These are phyloP conservation scores for Myiagra hebetior DNA, from an alignment of 2,113 vertebrate species.

Conservation along the genomic window DNA sequence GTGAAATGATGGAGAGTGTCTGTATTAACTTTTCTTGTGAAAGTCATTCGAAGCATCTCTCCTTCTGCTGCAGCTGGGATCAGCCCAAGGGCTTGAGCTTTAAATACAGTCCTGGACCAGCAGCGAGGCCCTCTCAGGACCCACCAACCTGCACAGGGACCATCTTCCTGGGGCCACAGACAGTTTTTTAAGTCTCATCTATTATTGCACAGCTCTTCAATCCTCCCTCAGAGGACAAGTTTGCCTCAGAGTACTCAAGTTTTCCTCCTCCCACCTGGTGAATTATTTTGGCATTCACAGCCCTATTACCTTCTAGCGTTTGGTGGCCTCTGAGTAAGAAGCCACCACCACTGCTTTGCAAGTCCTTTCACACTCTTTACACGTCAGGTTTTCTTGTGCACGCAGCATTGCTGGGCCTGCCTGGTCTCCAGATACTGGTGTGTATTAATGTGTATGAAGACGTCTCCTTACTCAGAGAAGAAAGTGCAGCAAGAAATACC, in stretches of 20 bases:
- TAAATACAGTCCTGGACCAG: background rate
- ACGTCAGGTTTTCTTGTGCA: background rate
- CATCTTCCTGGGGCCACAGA: background rate
- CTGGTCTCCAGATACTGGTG: background rate
- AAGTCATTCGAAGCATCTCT: background rate
- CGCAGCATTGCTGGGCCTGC: no score
- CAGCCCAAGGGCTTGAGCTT: background rate
- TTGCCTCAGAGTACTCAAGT: background rate
- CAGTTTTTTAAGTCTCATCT: background rate
- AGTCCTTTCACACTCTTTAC: background rate
- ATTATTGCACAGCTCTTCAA: background rate
- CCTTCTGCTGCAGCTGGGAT: background rate
- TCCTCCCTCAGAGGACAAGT: background rate
- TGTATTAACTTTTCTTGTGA: background rate
- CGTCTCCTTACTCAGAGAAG: background rate
- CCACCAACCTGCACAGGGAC: fast-evolving
- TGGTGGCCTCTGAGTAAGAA: background rate
- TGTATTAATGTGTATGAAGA: background rate
- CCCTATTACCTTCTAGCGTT: background rate
- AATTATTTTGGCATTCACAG: background rate
- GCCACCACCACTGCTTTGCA: background rate
- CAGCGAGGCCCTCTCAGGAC: background rate
- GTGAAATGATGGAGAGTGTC: background rate
- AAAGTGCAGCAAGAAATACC: background rate
- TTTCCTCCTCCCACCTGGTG: background rate